Evolutionary conservation across 2,888 invertebrate genomes (phyloP), one percentile per base, ranked within the genome.

Genomic region (Eilema griseolum): DNA sequence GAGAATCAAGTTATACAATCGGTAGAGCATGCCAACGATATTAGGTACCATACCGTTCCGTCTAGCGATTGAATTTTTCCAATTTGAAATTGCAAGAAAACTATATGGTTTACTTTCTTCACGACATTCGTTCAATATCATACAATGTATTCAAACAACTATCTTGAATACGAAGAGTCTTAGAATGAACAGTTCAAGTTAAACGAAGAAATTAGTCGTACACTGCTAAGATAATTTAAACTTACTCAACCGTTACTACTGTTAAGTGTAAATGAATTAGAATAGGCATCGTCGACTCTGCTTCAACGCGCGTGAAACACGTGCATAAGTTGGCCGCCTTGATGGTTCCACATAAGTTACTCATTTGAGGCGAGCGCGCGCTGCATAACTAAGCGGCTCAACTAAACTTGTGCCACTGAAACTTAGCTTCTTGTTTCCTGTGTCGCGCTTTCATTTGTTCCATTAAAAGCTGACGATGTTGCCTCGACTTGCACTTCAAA

Each of bases 381-480:
- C 79, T 84, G 89, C 89, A 90, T 90, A 89, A 88, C 90, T 88
- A 88, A 89, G 83, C 83, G 81, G 76, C 82, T 83, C 75, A 70
- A 83, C 83, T 83, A 84, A 89, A 88, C 88, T 89, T 87, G 81
- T 74, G 84, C 83, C 75, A 79, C 78, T 80, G 82, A 83, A 88
- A 88, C 86, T 89, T 86, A 84, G 83, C 85, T 85, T 85, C 86
- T 85, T 83, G 85, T 79, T 85, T 87, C 87, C 84, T 85, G 79
- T 83, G 84, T 84, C 80, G 79, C 79, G 76, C 81, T 83, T 85
- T 87, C 88, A 86, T 89, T 89, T 89, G 86, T 87, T 84, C 82
- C 83, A 88, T 86, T 85, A 87, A 85, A 76, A 78, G 73, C 75
- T 76, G 77, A 77, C 72, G 76, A 77, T 75, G 75, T 76, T 7